Evolutionary conservation across 2,113 vertebrate genomes (phyloP).

Genomic region (Poeciliopsis prolifica): DNA sequence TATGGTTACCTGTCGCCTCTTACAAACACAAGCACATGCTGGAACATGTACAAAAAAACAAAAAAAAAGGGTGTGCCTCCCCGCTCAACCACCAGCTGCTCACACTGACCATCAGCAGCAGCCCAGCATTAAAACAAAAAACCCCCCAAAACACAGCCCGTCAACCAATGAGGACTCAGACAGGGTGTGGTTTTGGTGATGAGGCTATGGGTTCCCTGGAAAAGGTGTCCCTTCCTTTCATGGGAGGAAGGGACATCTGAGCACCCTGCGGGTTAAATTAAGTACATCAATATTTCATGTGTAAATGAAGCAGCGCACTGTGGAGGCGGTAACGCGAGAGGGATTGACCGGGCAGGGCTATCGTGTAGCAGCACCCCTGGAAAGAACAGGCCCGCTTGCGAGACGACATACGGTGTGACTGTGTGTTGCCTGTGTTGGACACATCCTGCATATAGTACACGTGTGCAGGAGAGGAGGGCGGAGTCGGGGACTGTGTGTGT

Average conservation of each 20-base stretch:
- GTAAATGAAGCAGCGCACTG: constrained; percentile 78
- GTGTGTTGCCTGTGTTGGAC: constrained; percentile 17
- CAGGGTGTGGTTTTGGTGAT: constrained; percentile 11
- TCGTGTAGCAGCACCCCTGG: constrained; percentile 66
- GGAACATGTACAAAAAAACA: too few species aligned
- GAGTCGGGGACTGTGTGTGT: constrained; percentile 9
- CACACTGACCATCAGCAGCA: constrained; percentile 23
- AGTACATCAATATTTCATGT: constrained; percentile 80
- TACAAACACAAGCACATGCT: neutral
- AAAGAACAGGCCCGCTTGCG: constrained; percentile 56
- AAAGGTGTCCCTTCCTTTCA: constrained; percentile 34
- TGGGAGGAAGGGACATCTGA: constrained; percentile 66
- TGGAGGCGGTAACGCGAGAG: constrained; percentile 73
- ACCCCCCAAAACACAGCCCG: constrained; percentile 3
- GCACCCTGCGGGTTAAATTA: constrained; percentile 76
- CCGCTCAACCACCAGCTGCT: neutral
- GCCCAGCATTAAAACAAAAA: neutral
- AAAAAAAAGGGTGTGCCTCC: constrained; percentile 7
- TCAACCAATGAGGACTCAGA: constrained; percentile 31
- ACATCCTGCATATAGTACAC: neutral
- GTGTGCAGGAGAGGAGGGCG: neutral
- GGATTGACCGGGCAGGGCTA: constrained; percentile 52
- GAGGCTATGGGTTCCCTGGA: constrained; percentile 25
- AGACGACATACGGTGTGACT: constrained; percentile 44
- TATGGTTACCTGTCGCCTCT: neutral